Evolutionary conservation across 2,113 vertebrate genomes (phyloP).

Genomic region (Oreamnos americanus): DNA sequence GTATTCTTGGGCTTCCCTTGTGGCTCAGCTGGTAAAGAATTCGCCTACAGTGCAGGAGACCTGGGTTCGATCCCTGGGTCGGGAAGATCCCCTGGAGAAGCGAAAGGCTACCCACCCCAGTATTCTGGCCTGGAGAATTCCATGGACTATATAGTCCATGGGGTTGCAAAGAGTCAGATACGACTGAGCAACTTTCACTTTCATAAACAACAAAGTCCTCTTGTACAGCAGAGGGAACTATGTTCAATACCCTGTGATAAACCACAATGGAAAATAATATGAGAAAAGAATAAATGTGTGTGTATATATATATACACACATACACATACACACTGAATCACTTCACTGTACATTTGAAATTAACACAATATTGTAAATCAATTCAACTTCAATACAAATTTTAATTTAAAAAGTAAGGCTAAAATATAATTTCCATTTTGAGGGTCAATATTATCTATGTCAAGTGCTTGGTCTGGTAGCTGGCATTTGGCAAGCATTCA

Average conservation of each 20-base stretch:
- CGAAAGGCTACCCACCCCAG: not conserved
- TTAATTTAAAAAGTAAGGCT: not conserved
- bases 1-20: not conserved
- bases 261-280: not conserved
- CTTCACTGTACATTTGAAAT: not conserved
- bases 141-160: not conserved
- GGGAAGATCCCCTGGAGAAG: not conserved
- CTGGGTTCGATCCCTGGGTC: accelerated
- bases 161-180: not conserved
- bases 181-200: not conserved
- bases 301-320: accelerated
- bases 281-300: not conserved
- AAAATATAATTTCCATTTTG: not conserved
- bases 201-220: not conserved
- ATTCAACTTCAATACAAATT: not conserved
- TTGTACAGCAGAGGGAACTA: not conserved
- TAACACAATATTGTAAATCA: not conserved
- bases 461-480: not conserved
- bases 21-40: not conserved
- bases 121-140: not conserved
- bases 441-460: not conserved
- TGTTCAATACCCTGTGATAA: not conserved
- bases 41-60: accelerated
- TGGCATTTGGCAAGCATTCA: too few species aligned
- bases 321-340: not conserved